Conservation (phyloP, 2,113 vertebrate genomes). For the Hoplias malabaricus region DNA sequence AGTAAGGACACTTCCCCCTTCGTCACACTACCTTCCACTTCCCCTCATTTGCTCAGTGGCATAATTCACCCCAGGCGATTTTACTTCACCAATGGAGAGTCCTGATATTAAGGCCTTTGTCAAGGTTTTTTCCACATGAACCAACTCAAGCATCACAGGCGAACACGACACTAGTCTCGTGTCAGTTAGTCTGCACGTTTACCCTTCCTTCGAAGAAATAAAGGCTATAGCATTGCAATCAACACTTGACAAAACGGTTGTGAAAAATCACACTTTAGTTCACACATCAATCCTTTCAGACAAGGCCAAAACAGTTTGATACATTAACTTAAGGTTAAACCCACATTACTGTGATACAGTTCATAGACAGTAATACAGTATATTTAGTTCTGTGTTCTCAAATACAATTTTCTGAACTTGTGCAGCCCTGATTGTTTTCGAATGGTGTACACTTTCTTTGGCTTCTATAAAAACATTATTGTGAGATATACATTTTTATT, state of each 20-base stretch:
- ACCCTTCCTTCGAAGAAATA: neutral
- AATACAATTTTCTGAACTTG: too few relatives aligned
- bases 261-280: neutral
- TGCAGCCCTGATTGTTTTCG: too few relatives aligned
- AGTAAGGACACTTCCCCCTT: constrained; percentile 18
- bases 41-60: neutral
- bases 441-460: too few relatives aligned
- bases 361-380: too few relatives aligned
- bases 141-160: neutral
- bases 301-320: neutral
- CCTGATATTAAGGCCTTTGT: neutral
- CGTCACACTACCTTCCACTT: constrained; percentile 16
- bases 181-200: neutral
- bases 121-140: neutral
- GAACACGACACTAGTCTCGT: neutral
- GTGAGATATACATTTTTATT: too few relatives aligned
- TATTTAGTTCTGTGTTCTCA: too few relatives aligned
- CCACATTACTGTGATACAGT: too few relatives aligned
- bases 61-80: constrained; percentile 24
- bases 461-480: too few relatives aligned
- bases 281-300: neutral
- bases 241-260: neutral
- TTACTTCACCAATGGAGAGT: neutral
- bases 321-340: too few relatives aligned
- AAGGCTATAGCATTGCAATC: neutral